Evolutionary conservation across 2,797 vertebrate genomes (phyloP), one percentile per base, ranked within the genome.

Genomic region (Mus caroli): DNA sequence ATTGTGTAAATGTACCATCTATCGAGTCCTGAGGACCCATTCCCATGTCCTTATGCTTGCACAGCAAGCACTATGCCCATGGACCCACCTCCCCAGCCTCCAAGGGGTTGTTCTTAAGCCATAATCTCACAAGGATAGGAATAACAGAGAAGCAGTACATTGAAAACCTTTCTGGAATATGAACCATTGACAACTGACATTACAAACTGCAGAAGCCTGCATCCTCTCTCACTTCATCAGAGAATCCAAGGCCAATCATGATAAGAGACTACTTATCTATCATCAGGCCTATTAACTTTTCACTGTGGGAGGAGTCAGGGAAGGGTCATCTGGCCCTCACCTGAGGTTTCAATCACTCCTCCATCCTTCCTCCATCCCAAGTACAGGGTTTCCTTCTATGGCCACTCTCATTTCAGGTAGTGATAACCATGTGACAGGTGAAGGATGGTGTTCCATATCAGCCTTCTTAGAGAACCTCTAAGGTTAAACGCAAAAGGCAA

Each of bases 161-260:
- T 3, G 37, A 90, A 93, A 83, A 80, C 56, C 17, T 40, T 58
- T 60, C 73, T 91, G 71, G 22, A 90, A 92, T 31, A 58, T 43
- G 12, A 6, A 34, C 83, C 62, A 28, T 9, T 14, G 20, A 34
- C 56, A 82, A 89, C 3, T 71, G 40, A 92, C 71, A 60, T 73
- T 40, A 15, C 54, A 89, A 89, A 94, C 28, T 83, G 6, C 6
- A 92, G 75, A 93, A 90, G 94, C 62, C 34, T 67, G 40, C 77
- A 88, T 82, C 46, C 15, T 91, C 80, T 73, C 34, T 96, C 92
- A 73, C 67, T 54, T n/a, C 14, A 56, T 17, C 52, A 28, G 34
- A 56, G 87, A 85, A 58, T 75, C 43, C 40, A 87, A 91, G 20
- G 15, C 12, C 13, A 86, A 78, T n/a, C 24, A 50, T 28, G 88